Evolutionary conservation across 2,113 vertebrate genomes (phyloP).

Genomic region (Edolisoma coerulescens): DNA sequence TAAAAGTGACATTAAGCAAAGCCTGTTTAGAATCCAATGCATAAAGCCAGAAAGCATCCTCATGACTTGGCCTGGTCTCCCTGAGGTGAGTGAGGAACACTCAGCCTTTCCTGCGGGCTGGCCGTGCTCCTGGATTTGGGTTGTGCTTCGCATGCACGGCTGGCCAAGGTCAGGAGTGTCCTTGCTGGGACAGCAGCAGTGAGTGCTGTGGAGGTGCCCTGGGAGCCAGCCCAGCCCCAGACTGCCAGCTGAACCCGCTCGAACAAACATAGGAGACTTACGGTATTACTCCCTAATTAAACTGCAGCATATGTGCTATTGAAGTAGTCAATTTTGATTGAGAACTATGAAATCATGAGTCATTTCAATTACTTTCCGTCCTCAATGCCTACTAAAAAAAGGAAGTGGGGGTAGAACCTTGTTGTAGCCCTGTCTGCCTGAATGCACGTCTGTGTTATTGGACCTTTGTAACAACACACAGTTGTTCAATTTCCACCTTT

Average conservation of each 20-base stretch:
- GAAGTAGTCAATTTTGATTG: not conserved
- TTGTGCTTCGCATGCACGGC: rapidly evolving
- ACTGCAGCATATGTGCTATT: rapidly evolving
- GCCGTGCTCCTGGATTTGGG: rapidly evolving
- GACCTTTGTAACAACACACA: not conserved
- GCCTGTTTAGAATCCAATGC: not conserved
- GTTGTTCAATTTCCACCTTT: not conserved
- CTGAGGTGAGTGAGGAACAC: not conserved
- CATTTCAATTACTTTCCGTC: not conserved
- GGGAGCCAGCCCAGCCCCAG: not conserved
- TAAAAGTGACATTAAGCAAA: not conserved
- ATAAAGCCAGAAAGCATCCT: not conserved
- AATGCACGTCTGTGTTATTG: not conserved
- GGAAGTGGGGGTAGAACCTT: not conserved
- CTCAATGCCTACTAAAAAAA: not conserved
- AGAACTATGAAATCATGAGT: not conserved
- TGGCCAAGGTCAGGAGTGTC: not conserved
- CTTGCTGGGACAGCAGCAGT: rapidly evolving
- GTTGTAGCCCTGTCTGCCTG: not conserved
- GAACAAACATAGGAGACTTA: rapidly evolving
- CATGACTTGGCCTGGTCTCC: rapidly evolving
- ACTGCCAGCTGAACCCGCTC: rapidly evolving
- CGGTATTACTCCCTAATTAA: not conserved
- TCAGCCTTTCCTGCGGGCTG: rapidly evolving
- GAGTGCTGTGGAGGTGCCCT: rapidly evolving